phyloP scores from a whole-genome alignment of 2,113 vertebrate genomes.

The Okapia johnstoni region DNA sequence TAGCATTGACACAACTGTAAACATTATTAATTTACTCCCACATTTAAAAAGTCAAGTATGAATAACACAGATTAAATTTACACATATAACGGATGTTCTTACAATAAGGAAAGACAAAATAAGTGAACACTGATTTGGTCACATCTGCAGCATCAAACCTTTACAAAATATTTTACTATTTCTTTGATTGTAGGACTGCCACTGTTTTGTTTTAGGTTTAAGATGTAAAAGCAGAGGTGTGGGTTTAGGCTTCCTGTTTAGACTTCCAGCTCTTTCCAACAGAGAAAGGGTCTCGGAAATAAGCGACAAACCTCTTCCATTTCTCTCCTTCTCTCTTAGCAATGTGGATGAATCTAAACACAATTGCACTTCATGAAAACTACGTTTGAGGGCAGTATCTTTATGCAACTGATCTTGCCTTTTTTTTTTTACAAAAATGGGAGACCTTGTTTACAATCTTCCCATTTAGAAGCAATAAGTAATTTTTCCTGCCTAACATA shows the following conservation, averaged over 20 bases:
- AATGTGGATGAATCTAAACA: neutral
- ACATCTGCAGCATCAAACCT: neutral
- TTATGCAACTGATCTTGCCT: neutral
- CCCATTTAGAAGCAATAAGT: slow-evolving; percentile 40
- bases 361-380: neutral
- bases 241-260: neutral
- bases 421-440: neutral
- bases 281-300: neutral
- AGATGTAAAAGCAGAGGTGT: neutral
- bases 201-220: neutral
- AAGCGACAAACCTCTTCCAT: neutral
- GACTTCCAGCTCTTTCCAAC: neutral
- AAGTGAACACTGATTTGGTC: neutral
- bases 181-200: neutral
- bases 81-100: neutral
- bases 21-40: neutral
- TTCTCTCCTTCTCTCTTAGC: neutral
- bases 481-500: slow-evolving; percentile 40
- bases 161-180: neutral
- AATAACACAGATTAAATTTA: neutral
- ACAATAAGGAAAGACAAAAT: neutral
- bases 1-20: neutral
- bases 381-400: neutral
- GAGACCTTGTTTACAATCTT: slow-evolving; percentile 42
- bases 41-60: neutral